Conservation (phyloP, 2,888 invertebrate species). For the Eubasilissa splendida region DNA sequence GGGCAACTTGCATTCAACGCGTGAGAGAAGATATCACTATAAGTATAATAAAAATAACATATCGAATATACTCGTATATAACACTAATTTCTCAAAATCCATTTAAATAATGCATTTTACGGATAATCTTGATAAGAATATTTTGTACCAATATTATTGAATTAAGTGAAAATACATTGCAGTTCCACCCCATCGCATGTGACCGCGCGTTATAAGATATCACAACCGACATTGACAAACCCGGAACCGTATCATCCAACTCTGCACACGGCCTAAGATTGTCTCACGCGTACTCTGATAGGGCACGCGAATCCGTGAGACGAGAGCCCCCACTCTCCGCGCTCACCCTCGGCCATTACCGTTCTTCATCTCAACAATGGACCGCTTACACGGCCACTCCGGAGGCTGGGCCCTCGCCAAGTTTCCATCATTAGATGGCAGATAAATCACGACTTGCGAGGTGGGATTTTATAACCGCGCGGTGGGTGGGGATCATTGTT, state of each 20-base stretch:
- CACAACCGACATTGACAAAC: background rate
- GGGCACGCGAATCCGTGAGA: constrained; percentile 20
- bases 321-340: background rate
- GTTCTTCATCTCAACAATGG: constrained; percentile 57
- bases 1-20: too few relatives aligned
- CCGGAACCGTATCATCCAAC: too few relatives aligned
- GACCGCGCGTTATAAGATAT: too few relatives aligned
- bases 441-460: constrained; percentile 54
- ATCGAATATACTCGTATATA: too few relatives aligned
- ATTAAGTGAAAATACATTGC: too few relatives aligned
- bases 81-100: too few relatives aligned
- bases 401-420: constrained; percentile 29
- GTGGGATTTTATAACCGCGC: constrained; percentile 24
- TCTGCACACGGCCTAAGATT: background rate
- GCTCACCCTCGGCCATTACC: constrained; percentile 52
- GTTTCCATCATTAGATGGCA: constrained; percentile 50
- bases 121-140: too few relatives aligned
- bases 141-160: too few relatives aligned
- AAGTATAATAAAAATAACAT: too few relatives aligned
- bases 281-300: constrained; percentile 33
- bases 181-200: too few relatives aligned
- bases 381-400: constrained; percentile 31
- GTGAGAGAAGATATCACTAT: too few relatives aligned
- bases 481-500: constrained; percentile 10
- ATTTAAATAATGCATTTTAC: too few relatives aligned